These are phyloP conservation scores for Ariolimax columbianus DNA, from an alignment of 2,888 invertebrate genomes.

Conservation along the genomic window DNA sequence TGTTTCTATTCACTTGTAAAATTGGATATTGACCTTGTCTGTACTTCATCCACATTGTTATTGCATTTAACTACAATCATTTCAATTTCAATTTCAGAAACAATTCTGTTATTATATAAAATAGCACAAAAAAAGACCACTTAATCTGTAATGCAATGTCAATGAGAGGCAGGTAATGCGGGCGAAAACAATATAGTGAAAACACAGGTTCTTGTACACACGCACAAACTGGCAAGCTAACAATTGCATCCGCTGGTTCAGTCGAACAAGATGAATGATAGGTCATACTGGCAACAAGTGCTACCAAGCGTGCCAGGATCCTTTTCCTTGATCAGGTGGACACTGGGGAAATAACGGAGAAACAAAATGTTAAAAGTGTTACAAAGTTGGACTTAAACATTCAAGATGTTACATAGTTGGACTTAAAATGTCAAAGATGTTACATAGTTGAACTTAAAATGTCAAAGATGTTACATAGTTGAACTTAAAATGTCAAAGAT, in stretches of 20 bases:
- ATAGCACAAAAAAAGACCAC: not conserved
- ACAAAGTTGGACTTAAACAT: not conserved
- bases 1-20: too few relatives aligned
- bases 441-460: too few relatives aligned
- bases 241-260: conserved; percentile 24
- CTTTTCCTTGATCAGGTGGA: conserved; percentile 39
- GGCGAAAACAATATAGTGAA: conserved; percentile 4
- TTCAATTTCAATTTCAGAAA: not conserved
- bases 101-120: not conserved
- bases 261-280: conserved; percentile 11
- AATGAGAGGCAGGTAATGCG: conserved; percentile 18
- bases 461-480: too few relatives aligned
- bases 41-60: not conserved
- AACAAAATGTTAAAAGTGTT: not conserved
- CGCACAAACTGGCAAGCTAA: conserved; percentile 8
- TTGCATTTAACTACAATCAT: not conserved
- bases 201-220: conserved; percentile 6
- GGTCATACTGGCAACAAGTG: conserved; percentile 10
- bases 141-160: not conserved
- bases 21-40: too few relatives aligned
- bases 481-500: too few relatives aligned
- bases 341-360: not conserved
- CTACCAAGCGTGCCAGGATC: conserved; percentile 42
- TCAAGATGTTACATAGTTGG: too few relatives aligned
- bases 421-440: too few relatives aligned